Base-by-base conservation (phyloP, 2,797 vertebrate species). In the Oreonectes daqikongensis region DNA sequence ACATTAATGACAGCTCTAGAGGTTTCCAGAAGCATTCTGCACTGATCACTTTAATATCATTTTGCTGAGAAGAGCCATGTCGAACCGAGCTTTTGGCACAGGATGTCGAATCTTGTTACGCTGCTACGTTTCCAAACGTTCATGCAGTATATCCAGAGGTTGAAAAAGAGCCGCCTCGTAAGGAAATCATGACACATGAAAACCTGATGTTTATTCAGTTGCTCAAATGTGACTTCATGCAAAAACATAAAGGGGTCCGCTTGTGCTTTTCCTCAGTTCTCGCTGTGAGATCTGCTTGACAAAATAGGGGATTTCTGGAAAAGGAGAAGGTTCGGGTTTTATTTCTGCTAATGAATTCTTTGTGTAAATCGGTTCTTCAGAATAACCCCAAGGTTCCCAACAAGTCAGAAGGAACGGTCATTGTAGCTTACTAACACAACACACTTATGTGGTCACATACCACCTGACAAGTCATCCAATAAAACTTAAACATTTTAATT, bases 161-260 rank as follows among this genome's bases (percentile, higher is more conserved):
- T 68, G 35, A 75, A 61, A 63, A 63, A 48, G 35, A 40, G 48
- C 75, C 9, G 46, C 72, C 57, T 75, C 72, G n/a, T 66, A 63
- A 68, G 79, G 70, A 81, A 82, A 66, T 72, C 65, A 59, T 82
- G 71, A 77, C 50, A 81, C 55, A 65, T 65, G 35, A 82, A 73
- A 59, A 84, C 30, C 72, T 68, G 48, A 65, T 82, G 78, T 83
- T 81, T 73, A 76, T 73, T 75, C 64, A 72, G 77, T 57, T 72
- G 63, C 30, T 77, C 48, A 26, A 72, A 78, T 66, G 78, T 77
- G 65, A 79, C 73, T 77, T 68, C 72, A 81, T 72, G 42, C 46
- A 53, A 52, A 78, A 77, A 79, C 63, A 38, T 59, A 67, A 72
- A 48, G 40, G 40, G 65, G 68, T 50, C 46, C 20, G 12, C 30